Evolutionary conservation across 1,140 invertebrate species (phyloP), one percentile per base, ranked within the genome.

Genomic region (Scylla paramamosain): DNA sequence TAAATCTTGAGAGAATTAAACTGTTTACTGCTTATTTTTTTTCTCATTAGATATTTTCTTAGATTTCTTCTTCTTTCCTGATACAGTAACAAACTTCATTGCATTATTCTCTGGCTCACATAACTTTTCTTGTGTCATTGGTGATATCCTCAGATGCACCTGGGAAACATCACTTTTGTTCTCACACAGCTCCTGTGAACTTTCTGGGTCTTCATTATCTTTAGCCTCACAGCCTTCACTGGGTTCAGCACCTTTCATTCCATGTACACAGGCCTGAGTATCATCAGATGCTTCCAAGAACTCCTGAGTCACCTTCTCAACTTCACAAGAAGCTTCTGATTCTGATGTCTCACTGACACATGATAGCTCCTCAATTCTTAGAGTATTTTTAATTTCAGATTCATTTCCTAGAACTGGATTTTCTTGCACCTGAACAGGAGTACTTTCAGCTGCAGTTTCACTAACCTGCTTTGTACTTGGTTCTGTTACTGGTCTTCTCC

Each of bases 1-100:
- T 39, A 39, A 39, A 39, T 39, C 39, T 39, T 39, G 39, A 39
- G 39, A 39, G 39, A 39, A 39, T 39, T 39, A 39, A 39, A 39
- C 16, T 59, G 1, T 59, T 59, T 20, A 59, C 67, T 77, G n/a
- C n/a, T 77, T 31, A 45, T 46, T 84, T 83, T 28, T 29, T 32
- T 91, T n/a, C 48, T 82, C 93, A 67, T 89, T 16, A 31, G 31
- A 16, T 52, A 91, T 77, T 29, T 84, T 94, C 67, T 94, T 94
- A 48, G 93, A 91, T 77, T 94, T 94, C 28, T 94, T 94, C 45
- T 94, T 94, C 48, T 94, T 94, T 7, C 93, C 93, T 16, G 67
- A 25, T 0, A 67, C 93, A 12, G 88, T 91, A 0, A 91, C 39
- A 48, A 91, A 39, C 48, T 94, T 94, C 2, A 94, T 32, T 28